Evolutionary conservation across 2,888 invertebrate genomes (phyloP), one percentile per base, ranked within the genome.

Genomic region (Zygogramma bicolorata): DNA sequence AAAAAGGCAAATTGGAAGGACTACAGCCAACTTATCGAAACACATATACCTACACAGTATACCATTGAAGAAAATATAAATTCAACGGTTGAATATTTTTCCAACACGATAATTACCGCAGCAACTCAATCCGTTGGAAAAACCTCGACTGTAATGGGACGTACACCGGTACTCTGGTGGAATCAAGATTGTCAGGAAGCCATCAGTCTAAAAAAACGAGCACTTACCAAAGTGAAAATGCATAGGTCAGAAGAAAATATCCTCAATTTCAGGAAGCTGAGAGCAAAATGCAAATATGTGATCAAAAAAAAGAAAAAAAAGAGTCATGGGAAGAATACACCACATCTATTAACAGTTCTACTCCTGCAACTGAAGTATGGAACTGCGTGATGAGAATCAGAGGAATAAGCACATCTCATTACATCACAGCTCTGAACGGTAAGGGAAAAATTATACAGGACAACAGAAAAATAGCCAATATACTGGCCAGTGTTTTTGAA

Each of bases 121-220:
- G 34, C 31, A 15, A 8, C 7, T 40, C 1, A n/a, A 13, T 10
- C 34, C 34, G 27, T 65, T 34, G 57, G 46, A 5, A 67, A 59
- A 59, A 60, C 67, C 13, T 5, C n/a, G 4, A 4, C 8, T 1
- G 2, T 38, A 1, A 38, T 31, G 2, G 10, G 22, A 2, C 60
- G 20, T 22, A 18, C n/a, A 10, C 46, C 49, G 13, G 60, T 68
- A 6, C 60, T 59, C 0, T 70, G 70, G 70, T 70, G 70, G 59
- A 65, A 58, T 7, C n/a, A 40, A 8, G 34, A 70, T n/a, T 65
- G 65, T n/a, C 58, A 29, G 25, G n/a, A n/a, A 20, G 59, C 65
- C 1, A 25, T 65, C 2, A 57, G 25, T 31, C 4, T 4, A 5
- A 31, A 49, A 10, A 58, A 69, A 27, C 7, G 29, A n/a, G 62